Evolutionary conservation across 2,797 vertebrate genomes (phyloP).

Genomic region (Heterohyrax brucei): DNA sequence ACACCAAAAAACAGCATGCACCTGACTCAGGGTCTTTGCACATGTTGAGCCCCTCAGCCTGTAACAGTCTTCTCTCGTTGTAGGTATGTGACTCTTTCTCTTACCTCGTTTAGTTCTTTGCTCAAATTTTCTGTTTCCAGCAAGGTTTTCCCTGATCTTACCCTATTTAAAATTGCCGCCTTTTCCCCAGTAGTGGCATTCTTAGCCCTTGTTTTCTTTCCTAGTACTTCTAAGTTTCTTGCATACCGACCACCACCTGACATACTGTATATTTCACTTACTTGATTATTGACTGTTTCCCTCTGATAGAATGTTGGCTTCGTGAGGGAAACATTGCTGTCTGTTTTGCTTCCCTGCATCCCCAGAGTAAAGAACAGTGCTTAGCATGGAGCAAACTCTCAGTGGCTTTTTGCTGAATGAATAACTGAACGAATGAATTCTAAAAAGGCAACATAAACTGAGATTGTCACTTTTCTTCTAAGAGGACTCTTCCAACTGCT

Average conservation of each 20-base stretch:
- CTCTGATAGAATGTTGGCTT: conserved; percentile 16
- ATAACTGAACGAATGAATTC: neutral
- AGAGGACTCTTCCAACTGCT: neutral
- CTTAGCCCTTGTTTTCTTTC: neutral
- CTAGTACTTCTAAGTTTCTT: neutral
- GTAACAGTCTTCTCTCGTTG: neutral
- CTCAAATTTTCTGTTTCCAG: neutral
- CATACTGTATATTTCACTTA: neutral
- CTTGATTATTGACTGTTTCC: neutral
- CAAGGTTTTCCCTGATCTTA: neutral
- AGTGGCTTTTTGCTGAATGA: neutral
- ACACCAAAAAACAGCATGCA: neutral
- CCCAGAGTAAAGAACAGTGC: neutral
- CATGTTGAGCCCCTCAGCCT: neutral
- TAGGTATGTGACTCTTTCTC: neutral
- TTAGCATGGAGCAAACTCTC: neutral
- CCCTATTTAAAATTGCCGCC: neutral
- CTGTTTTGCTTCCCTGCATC: neutral
- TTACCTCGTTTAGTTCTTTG: neutral
- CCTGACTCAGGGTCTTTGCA: neutral
- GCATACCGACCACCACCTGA: neutral
- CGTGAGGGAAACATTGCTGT: too few relatives aligned
- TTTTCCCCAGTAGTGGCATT: neutral
- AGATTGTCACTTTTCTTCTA: conserved; percentile 40
- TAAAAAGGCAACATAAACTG: conserved; percentile 15